phyloP scores from a whole-genome alignment of 1,140 invertebrate species.

The Drosophila sucinea region DNA sequence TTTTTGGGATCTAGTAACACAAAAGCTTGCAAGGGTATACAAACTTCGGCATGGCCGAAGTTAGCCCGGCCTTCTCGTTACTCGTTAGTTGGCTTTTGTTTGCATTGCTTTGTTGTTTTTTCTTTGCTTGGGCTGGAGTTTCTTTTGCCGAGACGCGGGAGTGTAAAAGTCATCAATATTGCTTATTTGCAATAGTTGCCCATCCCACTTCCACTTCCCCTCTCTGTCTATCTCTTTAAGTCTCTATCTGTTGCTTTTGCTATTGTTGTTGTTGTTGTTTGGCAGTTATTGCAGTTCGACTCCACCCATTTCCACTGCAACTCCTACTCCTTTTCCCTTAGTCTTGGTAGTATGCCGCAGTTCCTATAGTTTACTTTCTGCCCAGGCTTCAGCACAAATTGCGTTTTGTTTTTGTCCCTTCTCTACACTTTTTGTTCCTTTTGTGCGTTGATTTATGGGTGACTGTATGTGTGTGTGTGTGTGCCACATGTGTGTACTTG shows the following conservation, averaged over 20 bases:
- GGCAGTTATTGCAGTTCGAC: slow-evolving; percentile 59
- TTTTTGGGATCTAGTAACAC: too few relatives aligned
- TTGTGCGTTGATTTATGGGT: slow-evolving; percentile 74
- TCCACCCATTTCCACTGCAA: background rate
- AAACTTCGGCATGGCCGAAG: too few relatives aligned
- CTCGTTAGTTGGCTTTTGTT: slow-evolving; percentile 17
- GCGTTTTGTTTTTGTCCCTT: slow-evolving; percentile 57
- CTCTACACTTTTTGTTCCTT: slow-evolving; percentile 43
- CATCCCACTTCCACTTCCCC: slow-evolving; percentile 3
- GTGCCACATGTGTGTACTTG: slow-evolving; percentile 24
- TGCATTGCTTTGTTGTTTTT: slow-evolving; percentile 7
- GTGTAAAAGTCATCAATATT: slow-evolving; percentile 72
- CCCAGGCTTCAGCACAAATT: slow-evolving; percentile 58
- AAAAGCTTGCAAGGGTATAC: too few relatives aligned
- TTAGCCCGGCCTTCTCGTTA: too few relatives aligned
- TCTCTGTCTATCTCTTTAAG: background rate
- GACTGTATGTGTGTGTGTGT: slow-evolving; percentile 34
- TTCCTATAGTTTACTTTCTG: slow-evolving; percentile 5
- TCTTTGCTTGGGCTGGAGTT: slow-evolving; percentile 28
- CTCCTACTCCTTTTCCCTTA: background rate
- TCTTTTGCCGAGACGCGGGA: slow-evolving; percentile 36
- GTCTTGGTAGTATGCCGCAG: background rate
- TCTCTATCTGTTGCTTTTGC: background rate
- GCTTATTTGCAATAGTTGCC: slow-evolving; percentile 69
- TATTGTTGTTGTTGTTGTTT: slow-evolving; percentile 41